Conservation (phyloP, 2,113 vertebrate genomes). For the Nestor notabilis region DNA sequence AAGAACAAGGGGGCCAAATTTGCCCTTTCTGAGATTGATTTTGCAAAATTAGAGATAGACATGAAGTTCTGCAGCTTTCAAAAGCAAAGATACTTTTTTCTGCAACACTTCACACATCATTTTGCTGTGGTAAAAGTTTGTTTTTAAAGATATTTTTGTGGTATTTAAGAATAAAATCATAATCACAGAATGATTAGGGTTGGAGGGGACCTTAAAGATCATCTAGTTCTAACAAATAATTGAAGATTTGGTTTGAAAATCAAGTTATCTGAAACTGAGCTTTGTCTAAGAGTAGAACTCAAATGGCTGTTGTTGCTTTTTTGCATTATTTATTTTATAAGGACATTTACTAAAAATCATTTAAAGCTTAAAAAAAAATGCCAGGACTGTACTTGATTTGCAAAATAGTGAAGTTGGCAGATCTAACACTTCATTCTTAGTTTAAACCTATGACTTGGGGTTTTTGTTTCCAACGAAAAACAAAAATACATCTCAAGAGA, state of each 20-base stretch:
- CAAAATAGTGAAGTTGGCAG: neutral
- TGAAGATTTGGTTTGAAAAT: neutral
- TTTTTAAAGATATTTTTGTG: neutral
- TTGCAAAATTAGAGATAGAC: neutral
- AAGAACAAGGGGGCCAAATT: neutral
- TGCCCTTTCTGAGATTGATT: neutral
- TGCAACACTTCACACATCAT: neutral
- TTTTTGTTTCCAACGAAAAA: neutral
- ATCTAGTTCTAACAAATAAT: neutral
- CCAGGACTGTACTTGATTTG: neutral
- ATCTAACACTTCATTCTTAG: neutral
- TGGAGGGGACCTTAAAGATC: neutral
- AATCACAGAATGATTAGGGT: neutral
- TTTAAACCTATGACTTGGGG: neutral
- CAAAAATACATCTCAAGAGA: neutral
- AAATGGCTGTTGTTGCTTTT: neutral
- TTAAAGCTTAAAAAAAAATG: neutral
- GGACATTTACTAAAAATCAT: neutral
- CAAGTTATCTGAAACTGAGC: neutral
- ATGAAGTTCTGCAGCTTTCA: neutral
- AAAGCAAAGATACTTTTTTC: neutral
- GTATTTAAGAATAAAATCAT: neutral
- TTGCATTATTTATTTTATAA: neutral
- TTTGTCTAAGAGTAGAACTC: neutral
- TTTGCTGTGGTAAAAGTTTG: neutral